phyloP scores from a whole-genome alignment of 2,888 invertebrate species.

The Ectobius pallidus region DNA sequence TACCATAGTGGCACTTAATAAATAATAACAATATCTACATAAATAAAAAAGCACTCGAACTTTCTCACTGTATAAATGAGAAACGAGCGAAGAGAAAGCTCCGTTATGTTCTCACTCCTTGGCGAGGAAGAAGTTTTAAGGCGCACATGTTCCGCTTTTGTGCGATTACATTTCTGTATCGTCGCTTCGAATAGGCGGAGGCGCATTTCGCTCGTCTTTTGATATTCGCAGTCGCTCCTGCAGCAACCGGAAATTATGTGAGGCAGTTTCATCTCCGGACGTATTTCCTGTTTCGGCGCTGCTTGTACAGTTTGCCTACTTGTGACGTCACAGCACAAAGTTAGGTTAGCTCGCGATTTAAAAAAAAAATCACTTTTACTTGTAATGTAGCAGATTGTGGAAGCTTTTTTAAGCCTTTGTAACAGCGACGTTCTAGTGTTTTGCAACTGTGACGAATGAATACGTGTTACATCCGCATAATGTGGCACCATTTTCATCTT shows the following conservation, averaged over 20 bases:
- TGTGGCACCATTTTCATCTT: no score
- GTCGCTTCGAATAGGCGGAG: constrained; percentile 26
- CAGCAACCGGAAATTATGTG: constrained; percentile 42
- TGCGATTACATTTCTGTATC: neutral
- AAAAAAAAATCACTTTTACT: constrained; percentile 15
- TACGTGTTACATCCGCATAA: no score
- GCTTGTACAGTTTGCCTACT: constrained; percentile 30
- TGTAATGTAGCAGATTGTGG: neutral
- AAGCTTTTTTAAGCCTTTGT: neutral
- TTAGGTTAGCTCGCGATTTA: constrained; percentile 7
- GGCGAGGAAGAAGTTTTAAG: no score
- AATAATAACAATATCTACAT: no score
- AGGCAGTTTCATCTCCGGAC: constrained; percentile 43
- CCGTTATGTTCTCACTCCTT: no score
- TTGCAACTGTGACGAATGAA: no score
- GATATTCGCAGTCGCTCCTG: constrained; percentile 31
- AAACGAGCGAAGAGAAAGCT: no score
- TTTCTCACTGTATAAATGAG: no score
- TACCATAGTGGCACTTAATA: no score
- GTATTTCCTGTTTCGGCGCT: constrained; percentile 43
- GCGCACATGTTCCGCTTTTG: constrained; percentile 20
- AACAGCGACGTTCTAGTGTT: no score
- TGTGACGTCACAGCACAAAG: constrained; percentile 26
- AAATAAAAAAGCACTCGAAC: no score
- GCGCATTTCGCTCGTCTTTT: constrained; percentile 34